These are phyloP conservation scores for Mamestra brassicae DNA, from an alignment of 2,888 invertebrate genomes.

Conservation along the genomic window DNA sequence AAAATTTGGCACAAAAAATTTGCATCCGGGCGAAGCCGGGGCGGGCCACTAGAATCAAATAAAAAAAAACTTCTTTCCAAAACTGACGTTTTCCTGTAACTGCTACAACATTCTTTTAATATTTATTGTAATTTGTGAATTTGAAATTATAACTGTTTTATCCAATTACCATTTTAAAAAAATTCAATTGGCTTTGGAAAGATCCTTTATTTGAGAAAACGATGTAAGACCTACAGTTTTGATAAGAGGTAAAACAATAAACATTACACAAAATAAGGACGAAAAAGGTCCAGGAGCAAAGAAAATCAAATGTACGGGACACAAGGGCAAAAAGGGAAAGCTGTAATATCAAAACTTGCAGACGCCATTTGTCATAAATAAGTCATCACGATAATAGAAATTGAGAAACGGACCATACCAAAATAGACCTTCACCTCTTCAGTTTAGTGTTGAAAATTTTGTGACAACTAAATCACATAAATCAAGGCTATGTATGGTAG, in stretches of 20 bases:
- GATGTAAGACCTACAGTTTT: background rate
- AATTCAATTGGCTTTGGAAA: too few species aligned
- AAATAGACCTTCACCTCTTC: background rate
- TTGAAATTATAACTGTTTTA: too few species aligned
- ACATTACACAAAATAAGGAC: background rate
- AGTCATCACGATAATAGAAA: constrained; percentile 20
- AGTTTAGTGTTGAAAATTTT: constrained; percentile 10
- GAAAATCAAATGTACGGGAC: background rate
- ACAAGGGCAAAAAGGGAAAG: constrained; percentile 1
- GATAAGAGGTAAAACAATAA: background rate
- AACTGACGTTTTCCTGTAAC: too few species aligned
- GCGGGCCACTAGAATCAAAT: too few species aligned
- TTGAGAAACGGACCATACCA: background rate
- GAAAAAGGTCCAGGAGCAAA: background rate
- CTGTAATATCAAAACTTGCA: constrained; percentile 20
- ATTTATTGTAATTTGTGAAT: too few species aligned
- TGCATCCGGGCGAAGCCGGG: too few species aligned
- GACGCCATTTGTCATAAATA: constrained; percentile 21
- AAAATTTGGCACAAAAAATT: too few species aligned
- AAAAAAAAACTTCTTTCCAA: too few species aligned
- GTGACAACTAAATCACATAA: background rate
- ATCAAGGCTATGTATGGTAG: background rate
- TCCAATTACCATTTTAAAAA: too few species aligned
- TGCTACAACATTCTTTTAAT: too few species aligned
- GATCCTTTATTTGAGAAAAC: too few species aligned